Evolutionary conservation across 2,888 invertebrate species (phyloP).

Genomic region (Clanis bilineata): DNA sequence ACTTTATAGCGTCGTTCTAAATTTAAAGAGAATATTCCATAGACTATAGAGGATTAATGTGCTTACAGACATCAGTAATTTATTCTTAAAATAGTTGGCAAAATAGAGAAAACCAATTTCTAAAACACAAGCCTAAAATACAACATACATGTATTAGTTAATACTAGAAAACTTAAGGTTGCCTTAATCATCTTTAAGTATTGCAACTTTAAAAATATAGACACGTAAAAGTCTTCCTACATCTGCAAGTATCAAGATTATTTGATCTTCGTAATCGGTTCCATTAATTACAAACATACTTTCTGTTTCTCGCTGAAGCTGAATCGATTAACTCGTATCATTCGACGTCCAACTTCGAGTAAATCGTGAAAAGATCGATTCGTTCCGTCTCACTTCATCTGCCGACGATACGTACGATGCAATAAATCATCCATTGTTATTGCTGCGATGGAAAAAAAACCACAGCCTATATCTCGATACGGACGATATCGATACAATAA

Average conservation of each 20-base stretch:
- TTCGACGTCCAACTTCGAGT: neutral
- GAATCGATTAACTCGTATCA: neutral
- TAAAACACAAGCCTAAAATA: too few species aligned
- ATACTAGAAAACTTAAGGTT: too few species aligned
- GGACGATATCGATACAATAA: conserved; percentile 60
- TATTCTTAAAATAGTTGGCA: too few species aligned
- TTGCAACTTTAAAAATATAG: too few species aligned
- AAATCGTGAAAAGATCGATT: conserved; percentile 12
- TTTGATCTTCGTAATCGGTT: neutral
- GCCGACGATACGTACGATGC: conserved; percentile 29
- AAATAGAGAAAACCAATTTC: too few species aligned
- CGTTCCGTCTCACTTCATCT: conserved; percentile 20
- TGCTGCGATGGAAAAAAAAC: conserved; percentile 52
- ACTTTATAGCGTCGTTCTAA: too few species aligned
- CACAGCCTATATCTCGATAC: conserved; percentile 57
- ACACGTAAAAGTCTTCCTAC: neutral
- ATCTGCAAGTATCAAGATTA: neutral
- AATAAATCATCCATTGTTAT: conserved; percentile 76
- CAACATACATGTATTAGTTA: too few species aligned
- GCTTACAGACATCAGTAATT: too few species aligned
- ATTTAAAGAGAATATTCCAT: too few species aligned
- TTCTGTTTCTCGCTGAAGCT: neutral
- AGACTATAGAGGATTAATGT: too few species aligned
- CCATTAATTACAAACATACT: neutral
- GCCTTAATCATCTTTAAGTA: too few species aligned